Conservation (phyloP, 2,888 invertebrate species). For the Lissocephala sabroskyi region DNA sequence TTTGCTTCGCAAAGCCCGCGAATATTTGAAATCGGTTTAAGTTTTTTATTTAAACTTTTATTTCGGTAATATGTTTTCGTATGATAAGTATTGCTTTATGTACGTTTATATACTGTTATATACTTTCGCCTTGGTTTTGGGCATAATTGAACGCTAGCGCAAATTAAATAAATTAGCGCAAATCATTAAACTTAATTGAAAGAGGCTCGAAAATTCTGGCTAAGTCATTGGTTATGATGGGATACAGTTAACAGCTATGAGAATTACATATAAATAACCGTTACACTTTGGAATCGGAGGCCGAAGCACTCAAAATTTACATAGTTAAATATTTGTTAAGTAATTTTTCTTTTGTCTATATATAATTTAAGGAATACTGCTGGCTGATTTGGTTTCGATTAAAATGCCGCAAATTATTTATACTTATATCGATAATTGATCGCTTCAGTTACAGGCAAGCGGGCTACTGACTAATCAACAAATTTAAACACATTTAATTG, state of each 20-base stretch:
- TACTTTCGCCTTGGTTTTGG: too few species aligned
- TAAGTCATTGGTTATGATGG: not conserved
- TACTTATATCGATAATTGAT: conserved; percentile 8
- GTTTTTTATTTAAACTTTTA: too few species aligned
- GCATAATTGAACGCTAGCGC: too few species aligned
- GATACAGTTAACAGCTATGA: conserved; percentile 17
- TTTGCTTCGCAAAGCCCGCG: too few species aligned
- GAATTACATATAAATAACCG: conserved; percentile 27
- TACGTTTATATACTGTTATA: too few species aligned
- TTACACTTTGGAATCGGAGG: too few species aligned
- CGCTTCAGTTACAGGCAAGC: conserved; percentile 26
- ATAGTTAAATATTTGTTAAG: too few species aligned
- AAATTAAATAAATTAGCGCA: conserved; percentile 6
- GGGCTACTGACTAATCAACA: conserved; percentile 55
- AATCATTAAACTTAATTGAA: conserved; percentile 9
- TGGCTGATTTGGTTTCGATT: not conserved
- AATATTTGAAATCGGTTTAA: too few species aligned
- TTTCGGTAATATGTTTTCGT: too few species aligned
- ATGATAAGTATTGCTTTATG: too few species aligned
- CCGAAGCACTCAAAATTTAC: too few species aligned
- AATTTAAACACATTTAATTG: conserved; percentile 34
- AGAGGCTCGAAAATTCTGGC: conserved; percentile 6
- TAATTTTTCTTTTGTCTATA: not conserved
- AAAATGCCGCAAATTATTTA: conserved; percentile 2
- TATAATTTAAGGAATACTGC: not conserved